phyloP scores from a whole-genome alignment of 2,113 vertebrate species.

The Tringa solitaria region DNA sequence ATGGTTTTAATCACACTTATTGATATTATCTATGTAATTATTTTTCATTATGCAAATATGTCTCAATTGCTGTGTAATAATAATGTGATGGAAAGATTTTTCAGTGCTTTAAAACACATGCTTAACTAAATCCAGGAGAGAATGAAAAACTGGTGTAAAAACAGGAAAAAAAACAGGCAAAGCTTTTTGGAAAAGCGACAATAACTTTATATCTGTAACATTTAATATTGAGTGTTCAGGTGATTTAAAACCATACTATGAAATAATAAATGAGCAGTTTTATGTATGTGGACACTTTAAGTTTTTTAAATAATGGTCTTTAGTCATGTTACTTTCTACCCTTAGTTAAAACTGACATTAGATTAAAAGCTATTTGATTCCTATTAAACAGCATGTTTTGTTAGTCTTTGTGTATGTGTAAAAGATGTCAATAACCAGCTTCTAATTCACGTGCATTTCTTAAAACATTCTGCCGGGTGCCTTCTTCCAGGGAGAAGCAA shows the following conservation, averaged over 20 bases:
- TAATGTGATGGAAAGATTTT: not conserved
- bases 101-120: not conserved
- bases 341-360: not conserved
- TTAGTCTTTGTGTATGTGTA: not conserved
- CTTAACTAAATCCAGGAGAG: not conserved
- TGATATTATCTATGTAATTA: constrained; percentile 52
- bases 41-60: constrained; percentile 64
- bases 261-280: not conserved
- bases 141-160: not conserved
- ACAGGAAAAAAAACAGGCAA: not conserved
- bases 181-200: not conserved
- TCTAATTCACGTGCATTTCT: not conserved
- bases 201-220: not conserved
- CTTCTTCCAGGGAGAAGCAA: not conserved
- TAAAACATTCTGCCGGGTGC: not conserved
- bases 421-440: not conserved
- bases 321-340: not conserved
- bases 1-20: constrained; percentile 46
- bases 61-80: not conserved
- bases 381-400: not conserved
- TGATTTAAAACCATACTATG: not conserved
- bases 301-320: not conserved
- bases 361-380: not conserved
- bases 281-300: not conserved
- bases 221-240: not conserved